These are phyloP conservation scores for Entelurus aequoreus DNA, from an alignment of 2,113 vertebrate species.

Conservation along the genomic window DNA sequence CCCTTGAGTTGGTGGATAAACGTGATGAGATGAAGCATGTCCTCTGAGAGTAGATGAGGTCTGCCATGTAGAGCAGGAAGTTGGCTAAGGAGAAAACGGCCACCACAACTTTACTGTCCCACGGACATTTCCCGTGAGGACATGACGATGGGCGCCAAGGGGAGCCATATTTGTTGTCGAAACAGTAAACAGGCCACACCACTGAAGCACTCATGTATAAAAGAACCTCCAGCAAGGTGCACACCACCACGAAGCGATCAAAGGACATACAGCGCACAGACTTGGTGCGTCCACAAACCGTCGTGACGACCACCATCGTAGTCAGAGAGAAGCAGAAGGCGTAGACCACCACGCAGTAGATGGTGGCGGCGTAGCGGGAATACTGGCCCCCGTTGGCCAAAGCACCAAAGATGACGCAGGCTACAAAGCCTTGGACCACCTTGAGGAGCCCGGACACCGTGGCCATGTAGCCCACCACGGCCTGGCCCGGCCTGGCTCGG, in stretches of 20 bases:
- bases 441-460: constrained; percentile 86
- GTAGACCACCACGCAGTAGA: constrained; percentile 87
- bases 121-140: constrained; percentile 77
- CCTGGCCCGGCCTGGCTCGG: constrained; percentile 78
- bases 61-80: constrained; percentile 77
- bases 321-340: constrained; percentile 81
- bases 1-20: constrained; percentile 23
- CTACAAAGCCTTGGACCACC: constrained; percentile 86
- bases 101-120: constrained; percentile 90
- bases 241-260: constrained; percentile 79
- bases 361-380: constrained; percentile 69
- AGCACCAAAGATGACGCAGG: constrained; percentile 85
- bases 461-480: constrained; percentile 85
- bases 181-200: constrained; percentile 90
- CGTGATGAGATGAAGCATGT: constrained; percentile 68
- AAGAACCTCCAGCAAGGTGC: constrained; percentile 79
- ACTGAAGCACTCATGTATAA: constrained; percentile 87
- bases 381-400: constrained; percentile 80
- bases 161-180: constrained; percentile 84
- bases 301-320: constrained; percentile 75
- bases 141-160: constrained; percentile 74
- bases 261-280: constrained; percentile 74
- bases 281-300: constrained; percentile 72
- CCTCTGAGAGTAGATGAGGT: constrained; percentile 84
- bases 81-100: constrained; percentile 86